Evolutionary conservation across 2,113 vertebrate species (phyloP), one percentile per base, ranked within the genome.

Genomic region (Meleagris gallopavo): DNA sequence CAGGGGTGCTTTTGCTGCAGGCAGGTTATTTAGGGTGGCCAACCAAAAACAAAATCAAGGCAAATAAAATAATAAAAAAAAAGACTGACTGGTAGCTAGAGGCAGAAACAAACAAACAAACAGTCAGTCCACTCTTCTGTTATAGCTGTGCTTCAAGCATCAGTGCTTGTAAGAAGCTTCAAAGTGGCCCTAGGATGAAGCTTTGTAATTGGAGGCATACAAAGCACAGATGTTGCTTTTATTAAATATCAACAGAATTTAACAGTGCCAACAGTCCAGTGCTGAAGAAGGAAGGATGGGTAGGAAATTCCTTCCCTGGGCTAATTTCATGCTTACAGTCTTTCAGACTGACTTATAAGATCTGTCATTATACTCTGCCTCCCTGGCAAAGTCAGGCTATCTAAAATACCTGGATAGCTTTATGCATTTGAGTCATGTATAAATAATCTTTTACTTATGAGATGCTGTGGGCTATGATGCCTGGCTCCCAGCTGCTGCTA

Each of bases 221-320:
- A 87, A 94, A 89, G 70, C 91, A 88, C 90, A 97, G 97, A 97
- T 94, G 84, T 74, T 97, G 69, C 92, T 98, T 95, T 97, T 97
- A 94, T 96, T 97, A 97, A 97, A 89, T 94, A 97, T 95, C 93
- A 95, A 74, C 60, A 96, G 65, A 91, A 92, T 94, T 97, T 95
- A 78, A 76, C 75, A 86, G 32, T 89, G 93, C 41, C 58, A 60
- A 36, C 36, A 78, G 78, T 50, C 43, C 66, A 82, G 38, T 3
- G 22, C 81, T 93, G 45, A 89, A 81, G 54, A 82, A 78, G 67
- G 38, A 92, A 85, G 29, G 38, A 86, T 67, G 55, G 74, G 67
- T 92, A 78, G 71, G 64, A 88, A 91, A 71, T 75, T 83, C 77
- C 58, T 46, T 90, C 82, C 54, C 17, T 87, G 60, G 64, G 41